Percentiles rank a stretch among this genome's conserved stretches.
Evolutionary conservation across 1,140 invertebrate species (phyloP).

Genomic region (Rhagoletis zephyria): DNA sequence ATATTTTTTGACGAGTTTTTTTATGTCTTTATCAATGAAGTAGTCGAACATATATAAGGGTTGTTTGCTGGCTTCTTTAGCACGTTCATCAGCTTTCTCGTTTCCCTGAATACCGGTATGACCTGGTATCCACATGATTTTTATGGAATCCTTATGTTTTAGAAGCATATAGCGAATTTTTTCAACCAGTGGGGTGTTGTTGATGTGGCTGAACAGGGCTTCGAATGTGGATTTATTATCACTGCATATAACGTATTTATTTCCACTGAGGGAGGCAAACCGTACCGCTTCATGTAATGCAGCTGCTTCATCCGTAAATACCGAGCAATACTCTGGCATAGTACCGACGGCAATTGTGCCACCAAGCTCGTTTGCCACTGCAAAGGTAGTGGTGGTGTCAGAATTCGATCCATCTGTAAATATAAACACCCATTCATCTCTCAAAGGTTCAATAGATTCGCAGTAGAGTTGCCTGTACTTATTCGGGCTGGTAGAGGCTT

Average conservation of each 20-base stretch:
- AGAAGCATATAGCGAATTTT: neutral
- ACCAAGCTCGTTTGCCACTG: too few species aligned
- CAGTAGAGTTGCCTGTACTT: neutral
- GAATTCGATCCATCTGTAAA: too few species aligned
- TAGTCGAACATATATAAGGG: neutral
- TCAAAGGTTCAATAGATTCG: neutral
- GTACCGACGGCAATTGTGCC: too few species aligned
- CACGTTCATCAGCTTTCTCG: neutral
- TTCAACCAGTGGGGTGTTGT: neutral
- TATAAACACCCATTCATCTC: too few species aligned
- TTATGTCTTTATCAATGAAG: neutral
- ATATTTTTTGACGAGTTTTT: neutral
- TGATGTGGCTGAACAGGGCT: neutral
- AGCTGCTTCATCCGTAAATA: too few species aligned
- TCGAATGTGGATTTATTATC: neutral
- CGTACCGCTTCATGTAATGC: too few species aligned
- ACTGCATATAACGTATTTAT: neutral
- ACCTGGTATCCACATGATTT: neutral
- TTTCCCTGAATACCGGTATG: neutral
- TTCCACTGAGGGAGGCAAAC: neutral
- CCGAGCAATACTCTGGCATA: too few species aligned
- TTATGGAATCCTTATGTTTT: slow-evolving; percentile 5
- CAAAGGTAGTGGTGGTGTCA: too few species aligned
- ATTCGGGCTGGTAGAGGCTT: neutral
- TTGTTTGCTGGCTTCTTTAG: neutral